Evolutionary conservation across 2,797 vertebrate genomes (phyloP).

Genomic region (Babyrousa celebensis): DNA sequence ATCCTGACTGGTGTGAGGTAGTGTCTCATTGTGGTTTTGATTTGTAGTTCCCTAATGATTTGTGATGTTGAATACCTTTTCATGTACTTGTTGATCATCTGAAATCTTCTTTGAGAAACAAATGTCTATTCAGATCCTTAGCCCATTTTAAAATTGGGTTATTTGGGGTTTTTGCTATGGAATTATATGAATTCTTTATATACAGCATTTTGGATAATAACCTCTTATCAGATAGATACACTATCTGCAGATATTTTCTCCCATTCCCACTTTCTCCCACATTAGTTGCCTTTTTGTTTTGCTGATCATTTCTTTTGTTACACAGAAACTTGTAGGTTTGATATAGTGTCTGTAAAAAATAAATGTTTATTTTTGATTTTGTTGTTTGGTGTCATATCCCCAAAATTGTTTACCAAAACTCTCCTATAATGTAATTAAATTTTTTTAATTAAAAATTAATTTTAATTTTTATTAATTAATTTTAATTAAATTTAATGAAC

Average conservation of each 20-base stretch:
- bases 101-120: background rate
- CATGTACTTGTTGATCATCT: background rate
- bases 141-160: background rate
- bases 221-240: background rate
- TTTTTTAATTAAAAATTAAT: too few relatives aligned
- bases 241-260: background rate
- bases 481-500: too few relatives aligned
- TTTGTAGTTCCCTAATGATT: background rate
- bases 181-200: background rate
- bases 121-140: background rate
- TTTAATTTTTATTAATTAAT: too few relatives aligned
- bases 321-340: background rate
- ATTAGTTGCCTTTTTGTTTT: background rate
- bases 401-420: background rate
- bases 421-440: background rate
- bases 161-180: background rate
- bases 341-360: background rate
- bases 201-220: background rate
- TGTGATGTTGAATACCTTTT: background rate
- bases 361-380: constrained; percentile 1
- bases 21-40: background rate
- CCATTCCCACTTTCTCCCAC: too few relatives aligned
- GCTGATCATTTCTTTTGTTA: background rate
- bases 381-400: background rate
- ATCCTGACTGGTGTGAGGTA: background rate